Conservation (phyloP, 2,888 invertebrate species). For the Himalopsyche kuldschensis region DNA sequence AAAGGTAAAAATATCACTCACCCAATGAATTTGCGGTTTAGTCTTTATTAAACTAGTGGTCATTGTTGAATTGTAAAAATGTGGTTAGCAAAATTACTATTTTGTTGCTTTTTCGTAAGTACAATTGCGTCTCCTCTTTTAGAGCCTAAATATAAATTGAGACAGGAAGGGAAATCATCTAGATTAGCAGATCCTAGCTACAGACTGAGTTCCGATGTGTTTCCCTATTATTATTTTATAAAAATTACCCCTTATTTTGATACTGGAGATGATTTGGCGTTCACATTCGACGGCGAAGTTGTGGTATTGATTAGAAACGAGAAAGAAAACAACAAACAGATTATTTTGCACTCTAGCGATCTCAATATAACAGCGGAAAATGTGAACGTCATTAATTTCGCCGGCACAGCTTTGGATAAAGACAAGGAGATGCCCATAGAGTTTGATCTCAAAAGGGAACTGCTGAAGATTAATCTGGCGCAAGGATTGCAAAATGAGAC, state of each 20-base stretch:
- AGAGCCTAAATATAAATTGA: too few species aligned
- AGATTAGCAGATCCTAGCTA: not conserved
- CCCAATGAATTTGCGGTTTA: too few species aligned
- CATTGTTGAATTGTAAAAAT: too few species aligned
- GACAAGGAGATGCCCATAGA: not conserved
- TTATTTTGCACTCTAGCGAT: slow-evolving; percentile 51
- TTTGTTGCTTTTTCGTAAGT: too few species aligned
- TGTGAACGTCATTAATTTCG: not conserved
- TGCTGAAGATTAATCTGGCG: not conserved
- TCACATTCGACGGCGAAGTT: slow-evolving; percentile 56
- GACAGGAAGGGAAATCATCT: too few species aligned
- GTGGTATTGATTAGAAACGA: slow-evolving; percentile 50
- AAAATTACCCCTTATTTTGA: slow-evolving; percentile 12
- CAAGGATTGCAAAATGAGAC: not conserved
- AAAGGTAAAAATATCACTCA: too few species aligned
- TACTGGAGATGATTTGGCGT: slow-evolving; percentile 40
- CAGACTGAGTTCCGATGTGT: slow-evolving; percentile 8
- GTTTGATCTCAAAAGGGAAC: not conserved
- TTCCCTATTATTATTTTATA: not conserved
- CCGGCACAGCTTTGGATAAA: not conserved
- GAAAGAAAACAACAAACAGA: slow-evolving; percentile 44
- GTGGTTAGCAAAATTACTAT: too few species aligned
- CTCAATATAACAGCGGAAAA: slow-evolving; percentile 40
- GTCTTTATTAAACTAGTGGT: too few species aligned
- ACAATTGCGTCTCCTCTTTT: too few species aligned